Base-by-base conservation (phyloP, 2,113 vertebrate genomes). In the Myotis lucifugus region DNA sequence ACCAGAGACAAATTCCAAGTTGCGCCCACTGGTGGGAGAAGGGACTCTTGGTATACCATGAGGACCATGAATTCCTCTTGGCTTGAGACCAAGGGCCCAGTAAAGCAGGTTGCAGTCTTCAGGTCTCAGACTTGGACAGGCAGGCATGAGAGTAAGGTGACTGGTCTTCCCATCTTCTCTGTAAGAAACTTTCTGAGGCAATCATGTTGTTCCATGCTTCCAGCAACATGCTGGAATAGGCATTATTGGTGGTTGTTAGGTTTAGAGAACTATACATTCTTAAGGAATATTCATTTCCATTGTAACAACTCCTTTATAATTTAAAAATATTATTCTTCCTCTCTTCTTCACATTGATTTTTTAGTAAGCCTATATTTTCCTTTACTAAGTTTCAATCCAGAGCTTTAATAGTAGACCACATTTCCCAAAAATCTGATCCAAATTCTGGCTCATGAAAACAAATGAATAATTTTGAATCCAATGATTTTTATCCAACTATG, bases 371-470 rank as follows among this genome's bases (percentile, higher is more conserved):
- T 85, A 15, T 78, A 90, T 90, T 93, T 95, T 94, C n/a, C 54
- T 96, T 61, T n/a, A 66, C 74, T 66, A 66, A 81, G 50, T 82
- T 94, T 70, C 50, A 91, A 48, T 90, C 93, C 59, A 87, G 73
- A 90, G 32, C 37, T 94, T 79, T 91, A 95, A 72, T 72, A 91
- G 8, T 25, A 91, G 32, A 94, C 52, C 19, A 54, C 18, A 81
- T 81, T 96, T 96, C 97, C 85, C 70, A 89, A 95, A 93, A 86
- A 37, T 86, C 13, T 73, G 14, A 91, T 96, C 40, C 66, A 76
- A 84, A 95, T 86, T 94, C 83, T 95, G 77, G 61, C 74, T 95
- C 14, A 4, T 76, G 67, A 11, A 95, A 54, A 32, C 52, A 93
- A 61, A 14, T 97, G 74, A 93, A 66, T 83, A 69, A 87, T 90